phyloP scores from a whole-genome alignment of 2,797 vertebrate genomes.

The Hybognathus amarus region DNA sequence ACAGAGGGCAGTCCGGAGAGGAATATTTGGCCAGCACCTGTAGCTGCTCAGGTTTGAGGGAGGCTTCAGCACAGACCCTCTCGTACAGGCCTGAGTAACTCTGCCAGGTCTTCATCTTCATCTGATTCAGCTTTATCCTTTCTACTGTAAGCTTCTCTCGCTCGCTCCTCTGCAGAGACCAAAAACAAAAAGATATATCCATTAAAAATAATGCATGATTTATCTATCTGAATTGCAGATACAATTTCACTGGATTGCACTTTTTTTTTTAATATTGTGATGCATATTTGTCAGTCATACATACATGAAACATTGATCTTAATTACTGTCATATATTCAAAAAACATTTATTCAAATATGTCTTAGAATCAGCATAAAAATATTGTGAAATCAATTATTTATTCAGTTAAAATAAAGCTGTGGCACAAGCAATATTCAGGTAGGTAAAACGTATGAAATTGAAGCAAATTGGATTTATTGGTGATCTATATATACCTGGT shows the following conservation, averaged over 20 bases:
- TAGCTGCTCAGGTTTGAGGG: constrained; percentile 89
- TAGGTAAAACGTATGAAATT: not conserved
- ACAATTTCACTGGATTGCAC: not conserved
- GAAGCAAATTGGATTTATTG: not conserved
- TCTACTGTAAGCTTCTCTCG: constrained; percentile 54
- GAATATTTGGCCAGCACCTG: constrained; percentile 91
- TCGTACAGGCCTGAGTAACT: constrained; percentile 88
- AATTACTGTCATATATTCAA: not conserved
- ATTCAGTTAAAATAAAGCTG: not conserved
- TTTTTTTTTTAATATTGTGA: not conserved
- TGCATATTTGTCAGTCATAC: not conserved
- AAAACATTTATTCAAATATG: not conserved
- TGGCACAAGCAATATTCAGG: not conserved
- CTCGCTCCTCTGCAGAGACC: constrained; percentile 46
- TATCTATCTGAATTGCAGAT: not conserved
- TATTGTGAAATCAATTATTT: not conserved
- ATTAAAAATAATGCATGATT: not conserved
- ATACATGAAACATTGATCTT: not conserved
- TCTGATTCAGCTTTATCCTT: constrained; percentile 52
- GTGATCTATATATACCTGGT: not conserved
- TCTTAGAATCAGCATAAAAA: not conserved
- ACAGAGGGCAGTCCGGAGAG: constrained; percentile 87
- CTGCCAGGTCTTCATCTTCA: constrained; percentile 72
- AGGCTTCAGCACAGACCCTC: constrained; percentile 87
- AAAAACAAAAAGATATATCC: constrained; percentile 24